Evolutionary conservation across 1,140 invertebrate species (phyloP), one percentile per base, ranked within the genome.

Genomic region (Callitettix versicolor): DNA sequence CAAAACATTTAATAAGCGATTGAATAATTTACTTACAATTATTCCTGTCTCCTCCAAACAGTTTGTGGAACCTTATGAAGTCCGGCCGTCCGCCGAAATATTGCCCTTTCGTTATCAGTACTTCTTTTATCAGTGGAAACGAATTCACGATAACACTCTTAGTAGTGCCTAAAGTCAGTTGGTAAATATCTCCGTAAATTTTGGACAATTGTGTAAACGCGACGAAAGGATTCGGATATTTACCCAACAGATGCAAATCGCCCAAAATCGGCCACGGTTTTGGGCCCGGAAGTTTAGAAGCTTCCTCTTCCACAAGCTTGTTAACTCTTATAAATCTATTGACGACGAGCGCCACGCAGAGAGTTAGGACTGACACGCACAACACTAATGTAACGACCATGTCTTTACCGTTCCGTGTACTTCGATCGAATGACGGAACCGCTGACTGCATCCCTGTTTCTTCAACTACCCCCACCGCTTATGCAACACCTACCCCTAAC

Each of bases 21-120:
- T 67, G 2, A 49, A 24, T 46, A 53, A 40, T 30, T 21, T 65
- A 81, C 85, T 85, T 76, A 87, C 85, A 87, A 66, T 86, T 85
- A 67, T 86, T 81, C 47, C 83, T 71, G 67, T 88, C 78, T 26
- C 81, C 82, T 2, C 81, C 82, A 68, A 88, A 88, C 2, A 88
- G 74, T 57, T 77, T 74, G 61, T 85, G 77, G 67, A 81, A 86
- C 34, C 89, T 71, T 26, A 84, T 63, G 67, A 91, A 91, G 65
- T 90, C 79, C 0, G 88, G 88, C 30, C 89, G 71, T 5, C 86
- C 85, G 2, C 85, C 86, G 68, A 93, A 90, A 59, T 81, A 78
- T 53, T 79, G 80, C 34, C 85, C 85, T 67, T 88, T 88, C 55
- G 81, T 78, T 63, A 90, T 82, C 14, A 92, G 74, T 15, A 91